Conservation (phyloP, 2,113 vertebrate species). For the Macquaria australasica region DNA sequence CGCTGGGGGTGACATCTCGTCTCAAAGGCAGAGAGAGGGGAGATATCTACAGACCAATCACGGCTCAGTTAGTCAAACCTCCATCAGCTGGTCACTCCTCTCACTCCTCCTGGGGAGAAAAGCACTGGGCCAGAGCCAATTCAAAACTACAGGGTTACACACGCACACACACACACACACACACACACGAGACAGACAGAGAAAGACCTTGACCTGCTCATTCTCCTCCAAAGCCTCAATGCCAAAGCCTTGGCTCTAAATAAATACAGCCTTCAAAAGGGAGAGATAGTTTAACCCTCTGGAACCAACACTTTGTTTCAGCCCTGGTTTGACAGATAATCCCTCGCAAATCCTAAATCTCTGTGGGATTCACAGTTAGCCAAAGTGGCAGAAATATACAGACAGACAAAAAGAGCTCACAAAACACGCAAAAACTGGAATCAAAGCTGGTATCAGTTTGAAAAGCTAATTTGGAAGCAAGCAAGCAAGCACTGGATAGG, state of each 20-base stretch:
- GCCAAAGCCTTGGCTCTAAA: slow-evolving; percentile 66
- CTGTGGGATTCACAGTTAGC: slow-evolving; percentile 62
- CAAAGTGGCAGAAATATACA: slow-evolving; percentile 63
- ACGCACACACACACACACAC: slow-evolving; percentile 34
- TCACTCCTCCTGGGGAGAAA: slow-evolving; percentile 64
- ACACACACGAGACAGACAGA: slow-evolving; percentile 13
- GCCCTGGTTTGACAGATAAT: slow-evolving; percentile 69
- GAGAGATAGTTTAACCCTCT: slow-evolving; percentile 68
- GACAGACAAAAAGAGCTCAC: slow-evolving; percentile 17
- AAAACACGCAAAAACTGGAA: slow-evolving; percentile 17
- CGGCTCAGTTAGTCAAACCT: slow-evolving; percentile 56
- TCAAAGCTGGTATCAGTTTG: not conserved
- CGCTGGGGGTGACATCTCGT: slow-evolving; percentile 61
- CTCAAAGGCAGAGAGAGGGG: slow-evolving; percentile 58
- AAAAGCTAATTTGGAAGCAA: slow-evolving; percentile 25
- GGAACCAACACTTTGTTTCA: slow-evolving; percentile 73
- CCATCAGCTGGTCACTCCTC: slow-evolving; percentile 68
- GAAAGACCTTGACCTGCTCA: slow-evolving; percentile 76
- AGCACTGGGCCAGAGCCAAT: slow-evolving; percentile 68
- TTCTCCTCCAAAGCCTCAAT: slow-evolving; percentile 56
- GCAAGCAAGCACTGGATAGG: not conserved
- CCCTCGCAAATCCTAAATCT: slow-evolving; percentile 73
- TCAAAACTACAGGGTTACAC: slow-evolving; percentile 65
- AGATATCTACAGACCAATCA: slow-evolving; percentile 72
- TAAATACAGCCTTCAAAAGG: slow-evolving; percentile 68